Evolutionary conservation across 2,113 vertebrate species (phyloP), one percentile per base, ranked within the genome.

Genomic region (Epinephelus cyanopodus): DNA sequence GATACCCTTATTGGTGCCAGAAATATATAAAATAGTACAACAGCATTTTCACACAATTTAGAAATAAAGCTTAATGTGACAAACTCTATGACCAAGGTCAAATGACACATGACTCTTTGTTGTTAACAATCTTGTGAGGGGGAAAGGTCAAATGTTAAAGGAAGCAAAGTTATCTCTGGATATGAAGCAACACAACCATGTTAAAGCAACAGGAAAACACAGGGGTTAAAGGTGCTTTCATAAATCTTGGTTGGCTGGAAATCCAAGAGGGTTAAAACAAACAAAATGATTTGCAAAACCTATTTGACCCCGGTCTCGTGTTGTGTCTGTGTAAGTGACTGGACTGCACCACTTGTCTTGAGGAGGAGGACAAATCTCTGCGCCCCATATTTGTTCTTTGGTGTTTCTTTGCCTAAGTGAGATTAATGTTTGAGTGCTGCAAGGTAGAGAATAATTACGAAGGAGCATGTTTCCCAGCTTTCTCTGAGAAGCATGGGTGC

Each of bases 91-190:
- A 61, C 75, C 39, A 48, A 17, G 52, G 64, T 23, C 12, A 69
- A 74, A 76, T 2, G 25, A 15, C 21, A 69, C 25, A 33, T 17
- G 50, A 45, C 53, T 18, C 11, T 56, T 77, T 53, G 14, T 63
- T 67, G 54, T 81, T 2, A 53, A 79, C 47, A 65, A 50, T 19
- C 17, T 13, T 56, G 18, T 77, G 37, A 65, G 37, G 10, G 10
- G 8, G 10, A 50, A 87, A 86, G 68, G 37, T 60, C 4, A 33
- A 0, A 48, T 84, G 66, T 63, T 47, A 71, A 23, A 72, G 81
- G 75, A 85, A 83, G 54, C 14, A 8, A 50, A 27, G 21, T 66
- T 48, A 69, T 84, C 57, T 72, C 17, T 45, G 15, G 48, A 67
- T 61, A 42, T 0, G 37, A 65, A 65, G n/a, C 45, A 82, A 62